Percentiles rank a stretch among this genome's conserved stretches.
phyloP scores from a whole-genome alignment of 2,797 vertebrate species.

The Meriones psammophilus region DNA sequence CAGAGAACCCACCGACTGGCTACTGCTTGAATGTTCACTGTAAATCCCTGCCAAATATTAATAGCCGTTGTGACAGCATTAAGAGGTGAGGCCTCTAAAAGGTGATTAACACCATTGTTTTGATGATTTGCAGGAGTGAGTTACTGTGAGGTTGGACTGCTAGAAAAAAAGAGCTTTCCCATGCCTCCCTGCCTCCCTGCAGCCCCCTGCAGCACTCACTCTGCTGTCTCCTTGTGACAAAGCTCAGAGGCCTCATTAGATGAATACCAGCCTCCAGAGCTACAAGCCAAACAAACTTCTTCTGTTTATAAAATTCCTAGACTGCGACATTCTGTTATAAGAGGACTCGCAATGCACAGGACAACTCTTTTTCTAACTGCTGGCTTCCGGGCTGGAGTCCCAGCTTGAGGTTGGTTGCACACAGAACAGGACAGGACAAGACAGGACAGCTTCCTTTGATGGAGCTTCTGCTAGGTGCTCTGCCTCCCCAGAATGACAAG shows the following conservation, averaged over 20 bases:
- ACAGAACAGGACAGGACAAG: neutral
- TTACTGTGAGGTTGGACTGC: neutral
- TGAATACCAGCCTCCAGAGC: neutral
- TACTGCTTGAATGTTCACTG: neutral
- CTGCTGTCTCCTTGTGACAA: neutral
- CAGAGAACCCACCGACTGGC: neutral
- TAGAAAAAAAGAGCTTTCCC: fast-evolving
- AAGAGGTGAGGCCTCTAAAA: neutral
- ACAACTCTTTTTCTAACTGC: neutral
- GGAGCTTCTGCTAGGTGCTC: neutral
- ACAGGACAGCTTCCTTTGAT: neutral
- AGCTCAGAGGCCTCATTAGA: neutral
- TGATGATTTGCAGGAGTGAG: neutral
- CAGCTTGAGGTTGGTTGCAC: neutral
- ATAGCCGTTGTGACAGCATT: neutral
- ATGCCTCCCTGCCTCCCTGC: neutral
- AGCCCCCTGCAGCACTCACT: neutral
- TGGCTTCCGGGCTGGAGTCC: neutral
- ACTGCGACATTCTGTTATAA: neutral
- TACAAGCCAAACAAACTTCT: neutral
- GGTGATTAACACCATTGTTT: neutral
- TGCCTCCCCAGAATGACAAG: slow-evolving; percentile 10
- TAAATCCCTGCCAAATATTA: neutral
- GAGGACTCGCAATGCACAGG: neutral
- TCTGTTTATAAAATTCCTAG: neutral